Evolutionary conservation across 2,888 invertebrate genomes (phyloP), one percentile per base, ranked within the genome.

Genomic region (Leucophenga montana): DNA sequence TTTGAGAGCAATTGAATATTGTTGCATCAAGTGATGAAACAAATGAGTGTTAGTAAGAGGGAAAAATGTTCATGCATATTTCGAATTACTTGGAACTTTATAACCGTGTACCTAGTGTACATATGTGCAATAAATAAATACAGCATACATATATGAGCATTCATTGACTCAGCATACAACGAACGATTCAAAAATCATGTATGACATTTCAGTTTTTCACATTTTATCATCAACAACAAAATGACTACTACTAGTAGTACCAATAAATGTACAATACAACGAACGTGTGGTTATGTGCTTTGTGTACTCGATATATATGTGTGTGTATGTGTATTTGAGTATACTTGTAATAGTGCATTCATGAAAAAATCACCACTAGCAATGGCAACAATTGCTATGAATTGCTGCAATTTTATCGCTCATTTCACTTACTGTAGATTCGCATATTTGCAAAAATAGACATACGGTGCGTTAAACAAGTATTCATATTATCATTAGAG

Each of bases 371-470:
- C 62, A 59, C 66, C 67, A 69, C 48, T 65, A 65, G 68, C 72
- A 46, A 66, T 20, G 64, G 64, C 62, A 65, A 69, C 64, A 68
- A 57, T 59, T 69, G 33, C 72, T 57, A 48, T 66, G 67, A 82
- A 77, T 78, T 79, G 79, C 78, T 84, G 79, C 84, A 83, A 84
- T 83, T 84, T 83, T 77, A 83, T 79, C 76, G 82, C 84, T 82
- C 81, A 84, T 83, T 82, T 84, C 84, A 80, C 83, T 80, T 75
- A 79, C 71, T 77, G 74, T 70, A 71, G 44, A 66, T 14, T 27
- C 27, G 20, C 65, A 66, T 56, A 65, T 54, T n/a, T 61, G 64
- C 56, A 48, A 27, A 50, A 14, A 68, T 5, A 33, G 3, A 33
- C 33, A 33, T 39, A 39, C 39, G 8, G 39, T 39, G 5, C 1